These are phyloP conservation scores for Epistrophella euchroma DNA, from an alignment of 2,888 invertebrate genomes.

Conservation along the genomic window DNA sequence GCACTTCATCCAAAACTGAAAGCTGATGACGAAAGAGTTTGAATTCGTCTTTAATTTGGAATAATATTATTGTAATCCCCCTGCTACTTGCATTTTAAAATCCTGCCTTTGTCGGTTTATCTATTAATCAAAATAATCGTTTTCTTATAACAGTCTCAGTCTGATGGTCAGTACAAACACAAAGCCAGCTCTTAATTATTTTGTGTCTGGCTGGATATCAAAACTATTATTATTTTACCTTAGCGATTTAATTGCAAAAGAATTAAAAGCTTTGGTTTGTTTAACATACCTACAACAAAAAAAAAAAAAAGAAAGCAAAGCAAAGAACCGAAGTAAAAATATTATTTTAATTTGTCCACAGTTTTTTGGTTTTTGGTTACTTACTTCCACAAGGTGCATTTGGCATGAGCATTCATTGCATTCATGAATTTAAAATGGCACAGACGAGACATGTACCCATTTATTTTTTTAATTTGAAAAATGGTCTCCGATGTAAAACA, in stretches of 20 bases:
- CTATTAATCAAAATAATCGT: background rate
- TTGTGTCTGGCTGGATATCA: background rate
- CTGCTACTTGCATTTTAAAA: background rate
- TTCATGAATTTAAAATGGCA: constrained; percentile 58
- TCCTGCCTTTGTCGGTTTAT: background rate
- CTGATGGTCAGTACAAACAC: constrained; percentile 15
- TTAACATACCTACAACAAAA: background rate
- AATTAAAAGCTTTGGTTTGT: constrained; percentile 11
- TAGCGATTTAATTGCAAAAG: constrained; percentile 6
- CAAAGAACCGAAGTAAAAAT: constrained; percentile 18
- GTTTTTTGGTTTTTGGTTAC: background rate
- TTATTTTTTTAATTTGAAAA: constrained; percentile 39
- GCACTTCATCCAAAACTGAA: too few relatives aligned
- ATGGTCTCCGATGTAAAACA: constrained; percentile 42
- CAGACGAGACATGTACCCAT: constrained; percentile 40
- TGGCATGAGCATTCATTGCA: constrained; percentile 12
- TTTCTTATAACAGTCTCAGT: background rate
- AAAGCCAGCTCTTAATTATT: background rate
- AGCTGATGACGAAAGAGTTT: too few relatives aligned
- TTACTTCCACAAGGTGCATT: constrained; percentile 13
- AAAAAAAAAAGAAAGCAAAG: background rate
- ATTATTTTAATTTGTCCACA: constrained; percentile 22
- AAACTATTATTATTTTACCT: constrained; percentile 15
- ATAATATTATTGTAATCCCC: too few relatives aligned
- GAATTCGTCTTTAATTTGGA: too few relatives aligned